Base-by-base conservation (phyloP, 35 echinoderm and acorn worm species). In the Anneissia japonica region DNA sequence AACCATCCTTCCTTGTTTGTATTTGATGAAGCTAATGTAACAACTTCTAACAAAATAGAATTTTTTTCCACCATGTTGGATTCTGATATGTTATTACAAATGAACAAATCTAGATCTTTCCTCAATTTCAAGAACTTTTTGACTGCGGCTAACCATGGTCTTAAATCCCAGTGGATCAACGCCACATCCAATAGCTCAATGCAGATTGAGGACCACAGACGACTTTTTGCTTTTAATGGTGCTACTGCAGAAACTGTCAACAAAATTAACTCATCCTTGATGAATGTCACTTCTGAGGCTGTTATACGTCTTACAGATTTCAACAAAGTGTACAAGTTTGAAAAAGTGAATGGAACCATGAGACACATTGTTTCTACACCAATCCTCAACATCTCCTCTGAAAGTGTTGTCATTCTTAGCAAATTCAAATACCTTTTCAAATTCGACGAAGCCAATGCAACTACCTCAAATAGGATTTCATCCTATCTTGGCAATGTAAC, bases 111-210 rank as follows among this genome's bases (percentile, higher is more conserved):
- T 1, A 41, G 31, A 28, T 51, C 43, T 7, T 31, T 83, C 1
- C 35, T 83, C 31, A 83, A 89, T 37, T 89, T 89, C 43, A 81
- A 83, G 10, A 46, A 31, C 30, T 76, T 89, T 23, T 45, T 74
- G 32, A 76, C 87, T 51, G 26, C 14, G 0, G 56, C 39, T 4
- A 89, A 81, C 51, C 7, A 16, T 64, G 51, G 5, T 64, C 1
- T 64, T 64, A 64, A 9, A 16, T 64, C 51, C 51, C 11, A 64
- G 21, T 64, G 11, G 51, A 23, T 64, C 1, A 64, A 64, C 35
- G 26, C 83, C 0, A 83, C 79, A 39, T 37, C 55, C 21, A 89
- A 41, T n/a, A 72, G 39, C 45, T 81, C 80, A 19, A 89, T 75
- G 35, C 11, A 45, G 3, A 82, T 37, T 23, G 51, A 80, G 30